Evolutionary conservation across 1,140 invertebrate genomes (phyloP).

Genomic region (Batillaria attramentaria): DNA sequence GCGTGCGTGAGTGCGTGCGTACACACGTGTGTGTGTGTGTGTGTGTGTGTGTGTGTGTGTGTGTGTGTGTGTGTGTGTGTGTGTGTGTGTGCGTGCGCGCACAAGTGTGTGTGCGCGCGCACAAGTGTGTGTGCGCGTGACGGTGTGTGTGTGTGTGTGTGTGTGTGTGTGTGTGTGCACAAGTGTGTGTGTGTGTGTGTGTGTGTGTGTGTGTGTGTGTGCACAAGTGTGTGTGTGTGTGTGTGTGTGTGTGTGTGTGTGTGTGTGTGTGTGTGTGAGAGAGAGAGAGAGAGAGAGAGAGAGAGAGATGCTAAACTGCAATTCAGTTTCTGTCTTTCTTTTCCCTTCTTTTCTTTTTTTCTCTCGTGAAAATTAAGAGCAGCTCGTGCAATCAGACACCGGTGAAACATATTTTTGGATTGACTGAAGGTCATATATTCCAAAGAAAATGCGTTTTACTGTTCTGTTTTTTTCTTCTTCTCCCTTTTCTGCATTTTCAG

Average conservation of each 20-base stretch:
- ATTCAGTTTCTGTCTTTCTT: not conserved
- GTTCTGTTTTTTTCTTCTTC: not conserved
- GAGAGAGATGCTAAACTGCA: not conserved
- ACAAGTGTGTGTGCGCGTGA: not conserved
- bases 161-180: not conserved
- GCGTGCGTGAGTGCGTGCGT: not conserved
- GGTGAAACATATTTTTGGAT: not conserved
- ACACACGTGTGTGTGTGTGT: slow-evolving; percentile 7
- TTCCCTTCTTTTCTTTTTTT: not conserved
- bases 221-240: not conserved
- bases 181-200: not conserved
- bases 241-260: not conserved
- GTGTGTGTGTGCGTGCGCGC: slow-evolving; percentile 3
- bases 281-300: not conserved
- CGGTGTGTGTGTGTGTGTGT: not conserved
- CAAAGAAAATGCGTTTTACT: not conserved
- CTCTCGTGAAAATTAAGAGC: not conserved
- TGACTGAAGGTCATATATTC: not conserved
- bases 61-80: slow-evolving; percentile 11
- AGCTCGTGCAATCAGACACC: not conserved
- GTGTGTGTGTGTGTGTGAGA: not conserved
- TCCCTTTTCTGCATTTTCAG: too few relatives aligned
- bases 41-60: slow-evolving; percentile 8
- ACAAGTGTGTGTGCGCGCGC: not conserved
- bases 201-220: not conserved